Evolutionary conservation across 1,140 invertebrate species (phyloP).

Genomic region (Diorhabda carinulata): DNA sequence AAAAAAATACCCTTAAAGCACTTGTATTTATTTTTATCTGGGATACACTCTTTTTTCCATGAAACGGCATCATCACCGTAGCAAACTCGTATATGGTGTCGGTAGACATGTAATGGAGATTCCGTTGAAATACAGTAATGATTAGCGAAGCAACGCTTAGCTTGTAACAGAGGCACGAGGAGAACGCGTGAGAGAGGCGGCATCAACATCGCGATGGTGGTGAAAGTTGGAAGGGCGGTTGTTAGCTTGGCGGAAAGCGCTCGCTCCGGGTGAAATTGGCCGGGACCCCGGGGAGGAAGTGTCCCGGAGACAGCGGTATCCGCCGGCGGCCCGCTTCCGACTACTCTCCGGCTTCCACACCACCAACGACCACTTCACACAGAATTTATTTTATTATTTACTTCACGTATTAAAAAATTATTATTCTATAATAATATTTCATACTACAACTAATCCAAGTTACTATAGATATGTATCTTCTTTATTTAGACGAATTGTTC

Average conservation of each 20-base stretch:
- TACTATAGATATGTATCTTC: too few species aligned
- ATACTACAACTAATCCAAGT: not conserved
- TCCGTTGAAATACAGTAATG: not conserved
- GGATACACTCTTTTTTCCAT: too few species aligned
- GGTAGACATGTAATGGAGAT: too few species aligned
- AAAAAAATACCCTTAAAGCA: too few species aligned
- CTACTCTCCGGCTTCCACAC: constrained; percentile 33
- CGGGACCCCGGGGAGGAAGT: constrained; percentile 47
- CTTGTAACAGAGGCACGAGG: not conserved
- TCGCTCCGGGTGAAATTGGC: constrained; percentile 48
- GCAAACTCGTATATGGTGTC: too few species aligned
- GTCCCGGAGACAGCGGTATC: constrained; percentile 50
- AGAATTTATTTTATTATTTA: constrained; percentile 37
- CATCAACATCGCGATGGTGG: constrained; percentile 9
- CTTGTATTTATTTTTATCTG: too few species aligned
- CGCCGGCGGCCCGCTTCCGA: constrained; percentile 47
- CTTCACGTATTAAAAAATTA: not conserved
- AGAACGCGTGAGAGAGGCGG: constrained; percentile 7
- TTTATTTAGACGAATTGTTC: too few species aligned
- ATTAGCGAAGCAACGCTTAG: not conserved
- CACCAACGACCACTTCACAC: constrained; percentile 42
- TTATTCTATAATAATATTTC: not conserved
- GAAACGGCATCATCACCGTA: too few species aligned
- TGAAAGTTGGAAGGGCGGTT: constrained; percentile 5
- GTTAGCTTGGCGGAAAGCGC: constrained; percentile 40